These are phyloP conservation scores for Morpho deidamia DNA, from an alignment of 2,888 invertebrate species.

Conservation along the genomic window DNA sequence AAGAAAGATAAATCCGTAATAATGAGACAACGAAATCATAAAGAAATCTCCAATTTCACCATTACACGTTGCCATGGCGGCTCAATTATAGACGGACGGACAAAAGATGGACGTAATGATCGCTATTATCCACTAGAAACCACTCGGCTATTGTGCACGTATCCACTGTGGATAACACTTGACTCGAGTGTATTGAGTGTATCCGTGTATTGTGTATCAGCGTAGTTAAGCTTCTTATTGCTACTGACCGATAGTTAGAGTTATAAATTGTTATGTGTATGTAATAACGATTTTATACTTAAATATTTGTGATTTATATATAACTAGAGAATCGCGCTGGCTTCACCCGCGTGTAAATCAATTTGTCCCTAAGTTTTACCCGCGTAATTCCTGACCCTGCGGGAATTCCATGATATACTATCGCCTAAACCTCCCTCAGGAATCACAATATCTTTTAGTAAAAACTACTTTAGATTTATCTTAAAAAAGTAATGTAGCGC, in stretches of 20 bases:
- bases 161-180: constrained; percentile 15
- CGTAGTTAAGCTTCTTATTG: constrained; percentile 1
- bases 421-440: too few relatives aligned
- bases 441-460: too few relatives aligned
- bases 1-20: constrained; percentile 7
- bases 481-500: too few relatives aligned
- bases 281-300: too few relatives aligned
- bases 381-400: too few relatives aligned
- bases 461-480: too few relatives aligned
- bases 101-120: constrained; percentile 51
- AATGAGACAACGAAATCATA: constrained; percentile 15
- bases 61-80: constrained; percentile 40
- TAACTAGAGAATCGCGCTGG: too few relatives aligned
- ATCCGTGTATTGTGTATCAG: constrained; percentile 4
- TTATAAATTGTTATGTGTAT: background rate
- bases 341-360: too few relatives aligned
- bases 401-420: too few relatives aligned
- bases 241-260: background rate
- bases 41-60: constrained; percentile 16
- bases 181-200: constrained; percentile 18
- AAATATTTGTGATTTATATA: background rate
- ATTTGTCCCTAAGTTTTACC: too few relatives aligned
- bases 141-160: constrained; percentile 22
- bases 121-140: constrained; percentile 39
- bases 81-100: constrained; percentile 47